Base-by-base conservation (phyloP, 2,888 invertebrate genomes). In the Anoncus sp. region DNA sequence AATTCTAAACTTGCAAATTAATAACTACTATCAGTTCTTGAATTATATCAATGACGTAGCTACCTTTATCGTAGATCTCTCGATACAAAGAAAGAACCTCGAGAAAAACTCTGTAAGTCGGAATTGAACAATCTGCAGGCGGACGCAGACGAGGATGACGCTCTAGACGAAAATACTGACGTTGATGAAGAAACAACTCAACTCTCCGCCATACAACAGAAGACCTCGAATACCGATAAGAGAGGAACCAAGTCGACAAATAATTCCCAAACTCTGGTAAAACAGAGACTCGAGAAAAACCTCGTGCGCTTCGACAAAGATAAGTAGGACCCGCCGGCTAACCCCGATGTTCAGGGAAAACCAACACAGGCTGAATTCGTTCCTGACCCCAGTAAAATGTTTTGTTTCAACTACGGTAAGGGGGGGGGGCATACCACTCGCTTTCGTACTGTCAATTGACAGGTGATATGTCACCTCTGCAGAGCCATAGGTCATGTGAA, bases 371-470 rank as follows among this genome's bases (percentile, higher is more conserved):
- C n/a, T n/a, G n/a, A n/a, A n/a, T n/a, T n/a, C n/a, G n/a, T n/a
- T n/a, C n/a, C n/a, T n/a, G n/a, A n/a, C 53, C 49, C 59, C 2
- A 49, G 38, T 18, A 71, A 51, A 60, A 43, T 57, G 20, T 57
- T 71, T 20, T 76, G 76, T 31, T 75, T 45, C 14, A 66, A 66
- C 49, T 77, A 72, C 27, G 72, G 77, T 12, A 31, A 67, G n/a
- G 45, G n/a, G 10, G 62, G 69, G 9, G n/a, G n/a, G n/a, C 77
- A 77, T 22, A 40, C 27, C 2, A 22, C 70, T 0, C 74, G 77
- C n/a, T 53, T 7, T 1, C 74, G 70, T 12, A 69, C 14, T 2
- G 24, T 38, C 1, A 49, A 69, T 5, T 24, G 67, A 0, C 45
- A 75, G 35, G n/a, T 22, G 1, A 43, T 77, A 35, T 77, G 77